Conservation (phyloP, 2,113 vertebrate genomes). For the Trinectes maculatus region DNA sequence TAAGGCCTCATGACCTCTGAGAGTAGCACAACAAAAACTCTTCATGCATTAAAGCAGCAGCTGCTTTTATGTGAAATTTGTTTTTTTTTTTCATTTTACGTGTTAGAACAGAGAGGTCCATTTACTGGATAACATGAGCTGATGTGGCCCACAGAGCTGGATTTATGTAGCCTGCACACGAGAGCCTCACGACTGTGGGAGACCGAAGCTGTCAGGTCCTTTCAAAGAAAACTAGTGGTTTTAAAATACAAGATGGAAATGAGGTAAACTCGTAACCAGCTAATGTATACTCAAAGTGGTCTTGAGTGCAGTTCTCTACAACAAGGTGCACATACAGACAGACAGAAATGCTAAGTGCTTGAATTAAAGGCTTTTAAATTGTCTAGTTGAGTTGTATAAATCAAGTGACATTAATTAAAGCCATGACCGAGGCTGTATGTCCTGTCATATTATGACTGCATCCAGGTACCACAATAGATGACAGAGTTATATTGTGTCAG, state of each 20-base stretch:
- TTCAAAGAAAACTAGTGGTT: conserved; percentile 10
- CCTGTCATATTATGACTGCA: too few relatives aligned
- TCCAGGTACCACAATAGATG: too few relatives aligned
- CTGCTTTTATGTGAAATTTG: not conserved
- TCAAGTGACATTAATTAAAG: conserved; percentile 19
- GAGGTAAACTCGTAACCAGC: conserved; percentile 34
- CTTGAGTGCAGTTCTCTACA: conserved; percentile 25
- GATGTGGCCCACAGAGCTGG: conserved; percentile 1
- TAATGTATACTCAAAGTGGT: conserved; percentile 37
- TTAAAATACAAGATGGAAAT: conserved; percentile 28
- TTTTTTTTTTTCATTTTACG: too few relatives aligned
- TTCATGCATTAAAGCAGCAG: not conserved
- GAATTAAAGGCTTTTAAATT: conserved; percentile 30
- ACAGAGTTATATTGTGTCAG: not conserved
- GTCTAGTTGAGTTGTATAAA: conserved; percentile 8
- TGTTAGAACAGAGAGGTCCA: not conserved
- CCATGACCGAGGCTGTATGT: not conserved
- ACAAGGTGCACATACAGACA: conserved; percentile 3
- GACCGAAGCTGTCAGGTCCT: conserved; percentile 10
- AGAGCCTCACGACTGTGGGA: not conserved
- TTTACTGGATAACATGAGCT: not conserved
- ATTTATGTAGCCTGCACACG: conserved; percentile 2
- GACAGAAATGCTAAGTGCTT: conserved; percentile 32
- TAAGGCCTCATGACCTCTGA: not conserved
- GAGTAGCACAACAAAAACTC: too few relatives aligned